Evolutionary conservation across 2,113 vertebrate species (phyloP).

Genomic region (Mirounga angustirostris): DNA sequence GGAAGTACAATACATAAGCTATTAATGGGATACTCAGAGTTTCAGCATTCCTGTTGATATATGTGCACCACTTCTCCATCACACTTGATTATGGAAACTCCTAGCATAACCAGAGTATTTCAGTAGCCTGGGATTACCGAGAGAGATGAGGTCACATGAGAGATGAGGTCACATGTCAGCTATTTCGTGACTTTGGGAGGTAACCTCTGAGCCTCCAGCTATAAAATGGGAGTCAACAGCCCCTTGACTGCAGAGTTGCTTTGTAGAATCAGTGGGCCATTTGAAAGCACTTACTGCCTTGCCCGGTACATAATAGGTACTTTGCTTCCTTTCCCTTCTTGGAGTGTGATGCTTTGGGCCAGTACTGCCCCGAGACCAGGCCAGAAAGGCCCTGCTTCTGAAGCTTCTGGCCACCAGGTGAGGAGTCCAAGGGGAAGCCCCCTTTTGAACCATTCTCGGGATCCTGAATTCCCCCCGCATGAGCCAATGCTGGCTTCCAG

Average conservation of each 20-base stretch:
- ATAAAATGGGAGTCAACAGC: neutral
- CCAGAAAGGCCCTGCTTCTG: neutral
- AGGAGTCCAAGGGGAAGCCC: neutral
- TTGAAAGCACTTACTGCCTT: neutral
- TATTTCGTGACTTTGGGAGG: neutral
- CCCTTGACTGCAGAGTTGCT: neutral
- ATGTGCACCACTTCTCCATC: neutral
- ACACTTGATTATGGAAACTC: slow-evolving; percentile 22
- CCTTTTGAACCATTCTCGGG: neutral
- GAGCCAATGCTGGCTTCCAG: neutral
- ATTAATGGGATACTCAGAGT: neutral
- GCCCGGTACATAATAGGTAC: neutral
- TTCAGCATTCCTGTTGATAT: neutral
- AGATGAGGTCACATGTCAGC: slow-evolving; percentile 27
- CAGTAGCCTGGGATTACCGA: neutral
- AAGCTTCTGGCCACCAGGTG: neutral
- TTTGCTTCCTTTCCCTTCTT: neutral
- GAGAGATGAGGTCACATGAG: slow-evolving; percentile 28
- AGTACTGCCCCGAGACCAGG: neutral
- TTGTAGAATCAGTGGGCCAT: neutral
- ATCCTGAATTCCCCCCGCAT: neutral
- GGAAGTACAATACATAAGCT: neutral
- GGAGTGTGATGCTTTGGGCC: neutral
- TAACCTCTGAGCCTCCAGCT: neutral
- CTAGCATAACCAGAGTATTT: neutral